These are phyloP conservation scores for Silurus glanis DNA, from an alignment of 2,113 vertebrate genomes.

Conservation along the genomic window DNA sequence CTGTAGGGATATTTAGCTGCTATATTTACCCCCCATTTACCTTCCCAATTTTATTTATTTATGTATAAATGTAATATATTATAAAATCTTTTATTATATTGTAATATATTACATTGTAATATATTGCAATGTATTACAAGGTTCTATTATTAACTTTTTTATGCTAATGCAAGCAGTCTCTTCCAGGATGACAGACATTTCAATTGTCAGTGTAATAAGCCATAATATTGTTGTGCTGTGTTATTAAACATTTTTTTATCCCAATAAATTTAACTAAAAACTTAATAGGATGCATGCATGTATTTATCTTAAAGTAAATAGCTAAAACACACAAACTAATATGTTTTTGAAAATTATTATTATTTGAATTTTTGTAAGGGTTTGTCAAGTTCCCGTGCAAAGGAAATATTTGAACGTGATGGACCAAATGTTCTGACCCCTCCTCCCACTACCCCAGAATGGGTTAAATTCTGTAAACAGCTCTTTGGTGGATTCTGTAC, in stretches of 20 bases:
- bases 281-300: not conserved
- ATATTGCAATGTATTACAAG: not conserved
- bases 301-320: not conserved
- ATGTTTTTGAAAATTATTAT: not conserved
- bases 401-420: constrained; percentile 87
- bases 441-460: constrained; percentile 91
- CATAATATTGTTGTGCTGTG: not conserved
- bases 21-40: not conserved
- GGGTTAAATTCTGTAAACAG: constrained; percentile 94
- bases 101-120: no score
- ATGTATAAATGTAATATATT: no score
- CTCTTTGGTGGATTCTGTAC: constrained; percentile 94
- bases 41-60: no score
- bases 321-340: not conserved
- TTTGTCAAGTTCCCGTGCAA: constrained; percentile 77
- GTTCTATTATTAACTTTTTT: not conserved
- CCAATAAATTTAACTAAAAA: not conserved
- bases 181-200: not conserved
- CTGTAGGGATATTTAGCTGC: not conserved
- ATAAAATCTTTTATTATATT: no score
- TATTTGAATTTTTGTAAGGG: constrained; percentile 72
- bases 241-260: not conserved
- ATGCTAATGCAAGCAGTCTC: not conserved
- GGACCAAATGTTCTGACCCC: constrained; percentile 91
- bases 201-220: not conserved